A percentile compares a stretch with the other conserved stretches of the same genome.
Evolutionary conservation across 2,113 vertebrate species (phyloP).

Genomic region (Marmota monax): DNA sequence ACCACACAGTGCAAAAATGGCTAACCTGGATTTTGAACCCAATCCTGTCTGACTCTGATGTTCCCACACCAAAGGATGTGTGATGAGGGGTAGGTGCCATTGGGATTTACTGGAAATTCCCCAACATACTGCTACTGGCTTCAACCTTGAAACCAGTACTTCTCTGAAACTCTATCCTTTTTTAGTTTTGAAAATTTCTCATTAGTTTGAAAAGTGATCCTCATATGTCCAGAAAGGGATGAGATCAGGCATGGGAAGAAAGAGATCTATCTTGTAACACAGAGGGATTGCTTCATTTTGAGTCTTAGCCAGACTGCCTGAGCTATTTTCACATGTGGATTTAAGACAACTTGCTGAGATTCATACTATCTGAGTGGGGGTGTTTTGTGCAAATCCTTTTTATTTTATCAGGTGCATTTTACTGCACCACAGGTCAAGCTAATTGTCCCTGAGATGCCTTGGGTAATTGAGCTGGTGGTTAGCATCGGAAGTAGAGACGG

Average conservation of each 20-base stretch:
- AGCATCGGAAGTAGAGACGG: not conserved
- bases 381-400: constrained; percentile 29
- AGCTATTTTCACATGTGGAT: constrained; percentile 16
- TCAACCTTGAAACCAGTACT: not conserved
- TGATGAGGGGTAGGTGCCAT: not conserved
- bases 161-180: not conserved
- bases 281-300: not conserved
- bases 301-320: constrained; percentile 30
- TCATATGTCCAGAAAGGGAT: not conserved
- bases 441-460: not conserved
- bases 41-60: not conserved
- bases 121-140: not conserved
- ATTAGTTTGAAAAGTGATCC: not conserved
- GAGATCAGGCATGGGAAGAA: not conserved
- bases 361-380: not conserved
- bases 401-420: constrained; percentile 68
- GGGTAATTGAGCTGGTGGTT: not conserved
- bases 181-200: constrained; percentile 9
- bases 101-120: not conserved
- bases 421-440: not conserved
- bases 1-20: not conserved
- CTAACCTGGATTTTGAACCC: not conserved
- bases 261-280: not conserved
- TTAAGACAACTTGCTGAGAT: constrained; percentile 58
- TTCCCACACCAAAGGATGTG: not conserved